phyloP scores from a whole-genome alignment of 2,888 invertebrate species.

The Drosophila nigricruria region DNA sequence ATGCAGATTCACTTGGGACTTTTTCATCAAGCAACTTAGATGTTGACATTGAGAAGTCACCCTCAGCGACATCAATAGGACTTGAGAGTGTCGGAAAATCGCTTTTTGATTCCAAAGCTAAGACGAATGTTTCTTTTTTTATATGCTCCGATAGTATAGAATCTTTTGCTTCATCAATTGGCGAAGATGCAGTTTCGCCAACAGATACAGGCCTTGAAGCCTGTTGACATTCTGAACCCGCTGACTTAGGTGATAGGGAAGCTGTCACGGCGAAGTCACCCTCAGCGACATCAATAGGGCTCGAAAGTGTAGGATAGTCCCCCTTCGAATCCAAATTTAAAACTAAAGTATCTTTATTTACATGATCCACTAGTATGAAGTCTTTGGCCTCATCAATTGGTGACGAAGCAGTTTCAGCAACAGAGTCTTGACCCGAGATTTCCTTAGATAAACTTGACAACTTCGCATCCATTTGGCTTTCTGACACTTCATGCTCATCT shows the following conservation, averaged over 20 bases:
- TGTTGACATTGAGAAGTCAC: background rate
- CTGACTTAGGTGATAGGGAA: background rate
- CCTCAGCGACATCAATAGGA: slow-evolving; percentile 34
- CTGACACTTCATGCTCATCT: background rate
- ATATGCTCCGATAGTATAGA: background rate
- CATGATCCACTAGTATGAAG: background rate
- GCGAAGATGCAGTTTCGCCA: slow-evolving; percentile 32
- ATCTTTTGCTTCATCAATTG: slow-evolving; percentile 16
- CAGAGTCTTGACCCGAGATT: background rate
- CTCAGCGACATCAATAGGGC: slow-evolving; percentile 11
- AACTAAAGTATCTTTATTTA: background rate
- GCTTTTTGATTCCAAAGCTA: slow-evolving; percentile 4
- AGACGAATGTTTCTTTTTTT: slow-evolving; percentile 1
- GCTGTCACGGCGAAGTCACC: slow-evolving; percentile 1
- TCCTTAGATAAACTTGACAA: background rate
- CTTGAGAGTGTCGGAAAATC: slow-evolving; percentile 12
- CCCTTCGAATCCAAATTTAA: slow-evolving; percentile 10
- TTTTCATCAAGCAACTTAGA: background rate
- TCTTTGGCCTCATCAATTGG: slow-evolving; percentile 9
- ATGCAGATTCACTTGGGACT: background rate
- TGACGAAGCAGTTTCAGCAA: slow-evolving; percentile 2
- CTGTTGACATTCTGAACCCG: background rate
- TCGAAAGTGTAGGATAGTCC: slow-evolving; percentile 6
- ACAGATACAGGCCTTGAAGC: slow-evolving; percentile 20
- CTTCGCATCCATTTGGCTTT: background rate